Evolutionary conservation across 2,888 invertebrate species (phyloP), one percentile per base, ranked within the genome.

Genomic region (Pteria penguin): DNA sequence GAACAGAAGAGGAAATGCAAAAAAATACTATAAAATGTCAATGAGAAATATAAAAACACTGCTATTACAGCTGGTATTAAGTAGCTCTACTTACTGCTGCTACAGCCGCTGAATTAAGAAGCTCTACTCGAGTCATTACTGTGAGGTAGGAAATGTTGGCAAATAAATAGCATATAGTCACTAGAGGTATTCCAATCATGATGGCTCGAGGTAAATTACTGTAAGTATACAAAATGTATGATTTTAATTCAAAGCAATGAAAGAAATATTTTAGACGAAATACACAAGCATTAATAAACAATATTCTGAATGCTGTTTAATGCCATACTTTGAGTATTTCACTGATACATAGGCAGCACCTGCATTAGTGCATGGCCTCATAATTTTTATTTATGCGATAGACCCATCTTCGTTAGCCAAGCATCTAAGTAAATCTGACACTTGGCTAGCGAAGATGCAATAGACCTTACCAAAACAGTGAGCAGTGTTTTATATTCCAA

Each of bases 101-200:
- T 0, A 97, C 97, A 0, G 96, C 96, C 0, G 94, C 94, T 0
- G 96, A 95, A 3, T 93, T 93, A 18, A 95, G 93, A 94, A 97
- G 95, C 89, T 96, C 96, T 0, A 94, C 92, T 68, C 94, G 94
- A 2, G 94, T 95, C 83, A 97, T 92, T 3, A 95, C 96, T 0
- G 96, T 94, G 95, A 97, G 95, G 92, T 97, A 97, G n/a, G 96
- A 95, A 22, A 96, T 94, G 89, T 97, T 97, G 95, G 96, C 96
- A 86, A 95, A 94, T 29, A 96, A 95, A 89, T 97, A 97, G 11
- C 96, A 93, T 0, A 94, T 92, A 0, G 96, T 96, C 32, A 97
- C 96, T 4, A 96, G 92, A 0, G 97, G 97, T 0, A 97, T 95
- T 0, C 95, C 96, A 66, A 97, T 95, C 8, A 95, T 93, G 83